phyloP scores from a whole-genome alignment of 1,140 invertebrate genomes.

The Cotesia vestalis region DNA sequence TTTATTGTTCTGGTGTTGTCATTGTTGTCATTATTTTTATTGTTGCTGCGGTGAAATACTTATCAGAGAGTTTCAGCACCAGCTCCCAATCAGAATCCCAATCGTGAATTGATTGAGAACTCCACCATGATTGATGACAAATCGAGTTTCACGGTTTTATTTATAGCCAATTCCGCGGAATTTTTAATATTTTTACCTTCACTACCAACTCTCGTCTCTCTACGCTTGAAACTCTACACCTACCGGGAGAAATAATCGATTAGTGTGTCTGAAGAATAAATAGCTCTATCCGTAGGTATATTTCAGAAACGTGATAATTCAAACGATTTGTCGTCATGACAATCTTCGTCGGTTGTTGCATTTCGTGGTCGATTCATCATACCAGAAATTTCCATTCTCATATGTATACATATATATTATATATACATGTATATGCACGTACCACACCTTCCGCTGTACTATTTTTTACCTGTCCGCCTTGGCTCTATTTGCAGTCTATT shows the following conservation, averaged over 20 bases:
- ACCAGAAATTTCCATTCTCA: constrained; percentile 2
- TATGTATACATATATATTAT: background rate
- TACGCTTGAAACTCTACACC: no score
- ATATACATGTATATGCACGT: background rate
- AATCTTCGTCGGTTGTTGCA: constrained; percentile 17
- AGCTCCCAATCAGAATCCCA: no score
- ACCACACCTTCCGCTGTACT: background rate
- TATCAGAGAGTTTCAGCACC: no score
- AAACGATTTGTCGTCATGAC: constrained; percentile 30
- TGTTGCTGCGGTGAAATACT: no score
- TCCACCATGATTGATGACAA: no score
- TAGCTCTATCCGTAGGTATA: background rate
- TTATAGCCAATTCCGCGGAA: no score
- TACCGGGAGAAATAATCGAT: no score
- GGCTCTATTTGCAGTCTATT: constrained; percentile 22
- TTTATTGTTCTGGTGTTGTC: background rate
- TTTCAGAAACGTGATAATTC: constrained; percentile 20
- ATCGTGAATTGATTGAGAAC: no score
- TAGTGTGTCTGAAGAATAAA: background rate
- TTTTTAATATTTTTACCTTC: no score
- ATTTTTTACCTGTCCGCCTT: constrained; percentile 21
- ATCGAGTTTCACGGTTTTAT: no score
- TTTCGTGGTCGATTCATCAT: constrained; percentile 21
- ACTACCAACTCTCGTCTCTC: no score
- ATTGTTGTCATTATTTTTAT: background rate